Conservation (phyloP, 2,113 vertebrate genomes). For the Nesoenas mayeri region DNA sequence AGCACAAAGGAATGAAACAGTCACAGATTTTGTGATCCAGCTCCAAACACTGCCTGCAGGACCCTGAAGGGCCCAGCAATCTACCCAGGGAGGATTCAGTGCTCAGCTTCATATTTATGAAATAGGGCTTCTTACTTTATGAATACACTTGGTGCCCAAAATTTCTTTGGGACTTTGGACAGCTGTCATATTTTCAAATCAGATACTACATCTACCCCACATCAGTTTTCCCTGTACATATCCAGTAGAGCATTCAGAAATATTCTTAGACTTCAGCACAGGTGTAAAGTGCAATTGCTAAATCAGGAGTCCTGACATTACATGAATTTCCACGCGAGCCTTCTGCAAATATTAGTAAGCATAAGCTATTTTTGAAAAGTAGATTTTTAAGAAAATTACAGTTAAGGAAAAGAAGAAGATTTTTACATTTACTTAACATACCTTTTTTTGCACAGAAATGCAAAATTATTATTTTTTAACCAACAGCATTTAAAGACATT, state of each 20-base stretch:
- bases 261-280: background rate
- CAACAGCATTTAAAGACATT: background rate
- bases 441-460: background rate
- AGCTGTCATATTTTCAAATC: background rate
- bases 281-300: background rate
- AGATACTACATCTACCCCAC: background rate
- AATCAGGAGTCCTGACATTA: background rate
- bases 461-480: background rate
- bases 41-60: background rate
- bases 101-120: background rate
- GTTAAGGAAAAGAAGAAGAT: background rate
- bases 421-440: background rate
- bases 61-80: background rate
- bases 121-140: background rate
- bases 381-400: background rate
- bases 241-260: background rate
- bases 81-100: background rate
- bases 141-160: background rate
- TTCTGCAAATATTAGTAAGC: conserved; percentile 15
- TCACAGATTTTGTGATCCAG: background rate
- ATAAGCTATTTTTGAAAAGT: background rate
- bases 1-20: rapidly evolving
- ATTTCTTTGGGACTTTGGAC: background rate
- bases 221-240: background rate
- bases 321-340: background rate